These are phyloP conservation scores for Pipra filicauda DNA, from an alignment of 2,113 vertebrate species.

Conservation along the genomic window DNA sequence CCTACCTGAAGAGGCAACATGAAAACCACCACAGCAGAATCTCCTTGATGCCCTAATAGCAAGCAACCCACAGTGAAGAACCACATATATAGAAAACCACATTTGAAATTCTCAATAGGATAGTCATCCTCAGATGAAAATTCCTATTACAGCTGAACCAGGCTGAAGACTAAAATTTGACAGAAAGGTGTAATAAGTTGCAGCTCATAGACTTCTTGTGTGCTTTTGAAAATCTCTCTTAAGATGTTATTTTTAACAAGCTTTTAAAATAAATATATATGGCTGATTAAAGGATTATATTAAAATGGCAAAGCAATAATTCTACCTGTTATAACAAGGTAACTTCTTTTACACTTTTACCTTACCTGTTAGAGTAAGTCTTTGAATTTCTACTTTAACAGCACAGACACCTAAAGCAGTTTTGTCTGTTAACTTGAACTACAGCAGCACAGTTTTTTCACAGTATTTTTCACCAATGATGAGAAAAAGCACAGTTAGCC, in stretches of 20 bases:
- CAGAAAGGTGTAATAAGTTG: neutral
- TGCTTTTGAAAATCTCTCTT: neutral
- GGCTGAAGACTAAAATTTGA: neutral
- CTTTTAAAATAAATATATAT: neutral
- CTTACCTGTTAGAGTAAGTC: neutral
- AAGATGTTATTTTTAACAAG: neutral
- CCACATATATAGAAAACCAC: neutral
- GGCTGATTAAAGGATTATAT: neutral
- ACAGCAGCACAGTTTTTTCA: neutral
- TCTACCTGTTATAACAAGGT: neutral
- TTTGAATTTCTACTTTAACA: neutral
- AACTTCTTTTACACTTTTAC: neutral
- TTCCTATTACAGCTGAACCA: neutral
- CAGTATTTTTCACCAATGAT: neutral
- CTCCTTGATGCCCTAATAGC: neutral
- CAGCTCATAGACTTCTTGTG: neutral
- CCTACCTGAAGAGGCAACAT: neutral
- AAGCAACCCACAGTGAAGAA: neutral
- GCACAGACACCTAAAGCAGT: neutral
- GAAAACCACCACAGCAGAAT: neutral
- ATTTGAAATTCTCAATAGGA: accelerated
- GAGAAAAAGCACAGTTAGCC: neutral
- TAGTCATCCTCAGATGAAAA: neutral
- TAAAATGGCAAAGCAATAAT: neutral
- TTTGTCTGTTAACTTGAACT: neutral